phyloP scores from a whole-genome alignment of 2,113 vertebrate genomes.

The Gracilinanus agilis region DNA sequence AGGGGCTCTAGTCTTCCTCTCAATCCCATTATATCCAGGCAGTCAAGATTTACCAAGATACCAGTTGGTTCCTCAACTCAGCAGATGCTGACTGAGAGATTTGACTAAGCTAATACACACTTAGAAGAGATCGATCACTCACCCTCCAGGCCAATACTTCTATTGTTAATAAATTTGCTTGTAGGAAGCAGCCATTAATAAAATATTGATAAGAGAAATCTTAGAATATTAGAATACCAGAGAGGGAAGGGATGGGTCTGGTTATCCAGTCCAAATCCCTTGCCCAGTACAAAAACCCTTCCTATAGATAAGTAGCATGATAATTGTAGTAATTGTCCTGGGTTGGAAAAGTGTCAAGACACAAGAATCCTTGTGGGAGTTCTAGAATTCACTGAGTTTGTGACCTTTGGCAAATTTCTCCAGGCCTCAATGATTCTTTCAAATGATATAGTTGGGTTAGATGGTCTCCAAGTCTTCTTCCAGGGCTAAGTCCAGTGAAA shows the following conservation, averaged over 20 bases:
- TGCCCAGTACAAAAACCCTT: neutral
- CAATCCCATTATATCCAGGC: neutral
- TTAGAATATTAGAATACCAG: neutral
- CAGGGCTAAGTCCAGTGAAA: neutral
- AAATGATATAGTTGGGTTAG: accelerated
- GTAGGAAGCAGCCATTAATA: neutral
- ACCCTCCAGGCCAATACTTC: neutral
- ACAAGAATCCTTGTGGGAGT: neutral
- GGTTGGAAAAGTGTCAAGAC: too few relatives aligned
- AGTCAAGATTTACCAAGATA: neutral
- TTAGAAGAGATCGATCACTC: neutral
- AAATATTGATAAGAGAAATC: neutral
- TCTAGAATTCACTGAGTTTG: neutral
- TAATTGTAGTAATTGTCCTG: neutral
- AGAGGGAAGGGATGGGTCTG: neutral
- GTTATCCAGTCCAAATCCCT: neutral
- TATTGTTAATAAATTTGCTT: neutral
- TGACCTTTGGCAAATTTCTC: neutral
- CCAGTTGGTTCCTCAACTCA: neutral
- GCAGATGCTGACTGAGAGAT: neutral
- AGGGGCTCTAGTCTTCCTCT: neutral
- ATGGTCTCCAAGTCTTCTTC: neutral
- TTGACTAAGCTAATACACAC: neutral
- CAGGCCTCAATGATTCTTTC: neutral
- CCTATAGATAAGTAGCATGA: neutral